Evolutionary conservation across 2,888 invertebrate genomes (phyloP), one percentile per base, ranked within the genome.

Genomic region (Napeogenes sylphis): DNA sequence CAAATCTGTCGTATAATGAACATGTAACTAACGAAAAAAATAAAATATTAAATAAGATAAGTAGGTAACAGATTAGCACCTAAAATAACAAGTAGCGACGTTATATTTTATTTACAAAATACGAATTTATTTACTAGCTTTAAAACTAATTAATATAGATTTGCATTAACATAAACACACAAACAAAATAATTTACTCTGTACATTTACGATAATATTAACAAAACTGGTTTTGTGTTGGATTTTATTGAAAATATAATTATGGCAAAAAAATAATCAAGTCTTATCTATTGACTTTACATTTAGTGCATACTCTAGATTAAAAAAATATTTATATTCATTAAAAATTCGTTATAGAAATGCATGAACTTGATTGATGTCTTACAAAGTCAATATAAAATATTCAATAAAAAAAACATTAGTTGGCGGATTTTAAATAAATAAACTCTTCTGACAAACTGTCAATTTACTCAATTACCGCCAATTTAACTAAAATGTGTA

Each of bases 131-230:
- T 76, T 75, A 78, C 88, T 89, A 90, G 86, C 81, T 77, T 77
- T 80, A 80, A 68, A 81, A 83, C 83, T 88, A 89, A 82, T 75
- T 75, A 75, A 82, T 85, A 85, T 78, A 76, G 76, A 76, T 75
- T 79, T 80, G 76, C 75, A 73, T 81, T 77, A 79, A 81, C 80
- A 81, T 82, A 80, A 80, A 83, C 82, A 83, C 81, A 81, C 79
- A 80, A 84, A 84, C 77, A 81, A 79, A 87, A 88, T 88, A 88
- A 89, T 81, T 87, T 85, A 89, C 75, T 83, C 89, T 89, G 87
- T 90, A 90, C 89, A 90, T 76, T 72, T 75, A 78, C 78, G 76
- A 71, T 79, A 79, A 73, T 74, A 75, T 76, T 74, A 76, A 75
- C 70, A 75, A 77, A 83, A 86, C 82, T 83, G 85, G 83, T 82